phyloP scores from a whole-genome alignment of 2,113 vertebrate species.

The Cichladusa arquata region DNA sequence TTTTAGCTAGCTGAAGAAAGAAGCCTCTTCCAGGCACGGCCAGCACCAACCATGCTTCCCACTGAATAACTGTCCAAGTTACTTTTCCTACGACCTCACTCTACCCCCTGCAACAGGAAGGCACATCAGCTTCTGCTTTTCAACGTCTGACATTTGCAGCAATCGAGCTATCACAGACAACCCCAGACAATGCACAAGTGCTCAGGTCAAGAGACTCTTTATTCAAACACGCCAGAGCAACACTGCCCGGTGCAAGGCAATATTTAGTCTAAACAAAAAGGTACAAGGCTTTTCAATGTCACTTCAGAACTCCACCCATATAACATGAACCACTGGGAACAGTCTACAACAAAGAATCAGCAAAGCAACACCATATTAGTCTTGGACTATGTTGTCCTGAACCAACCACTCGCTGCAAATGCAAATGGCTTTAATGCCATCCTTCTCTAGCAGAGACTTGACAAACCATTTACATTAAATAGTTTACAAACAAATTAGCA shows the following conservation, averaged over 20 bases:
- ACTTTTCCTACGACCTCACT: background rate
- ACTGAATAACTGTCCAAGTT: rapidly evolving
- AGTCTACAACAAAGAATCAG: background rate
- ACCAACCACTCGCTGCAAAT: background rate
- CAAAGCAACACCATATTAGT: background rate
- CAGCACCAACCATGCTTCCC: background rate
- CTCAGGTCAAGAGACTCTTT: background rate
- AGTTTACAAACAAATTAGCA: background rate
- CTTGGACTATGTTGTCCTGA: background rate
- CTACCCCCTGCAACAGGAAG: no score
- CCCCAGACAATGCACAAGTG: background rate
- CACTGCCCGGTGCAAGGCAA: background rate
- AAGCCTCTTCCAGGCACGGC: background rate
- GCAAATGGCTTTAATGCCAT: background rate
- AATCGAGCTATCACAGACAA: background rate
- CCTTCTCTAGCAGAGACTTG: background rate
- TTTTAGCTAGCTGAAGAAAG: background rate
- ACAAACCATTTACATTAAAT: background rate
- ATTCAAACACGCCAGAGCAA: background rate
- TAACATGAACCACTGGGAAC: background rate
- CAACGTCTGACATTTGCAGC: background rate
- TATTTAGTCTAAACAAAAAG: background rate
- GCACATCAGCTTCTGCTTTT: background rate
- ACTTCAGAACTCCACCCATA: background rate
- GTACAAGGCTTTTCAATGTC: background rate